These are phyloP conservation scores for Meliscaeva auricollis DNA, from an alignment of 2,888 invertebrate species.

Conservation along the genomic window DNA sequence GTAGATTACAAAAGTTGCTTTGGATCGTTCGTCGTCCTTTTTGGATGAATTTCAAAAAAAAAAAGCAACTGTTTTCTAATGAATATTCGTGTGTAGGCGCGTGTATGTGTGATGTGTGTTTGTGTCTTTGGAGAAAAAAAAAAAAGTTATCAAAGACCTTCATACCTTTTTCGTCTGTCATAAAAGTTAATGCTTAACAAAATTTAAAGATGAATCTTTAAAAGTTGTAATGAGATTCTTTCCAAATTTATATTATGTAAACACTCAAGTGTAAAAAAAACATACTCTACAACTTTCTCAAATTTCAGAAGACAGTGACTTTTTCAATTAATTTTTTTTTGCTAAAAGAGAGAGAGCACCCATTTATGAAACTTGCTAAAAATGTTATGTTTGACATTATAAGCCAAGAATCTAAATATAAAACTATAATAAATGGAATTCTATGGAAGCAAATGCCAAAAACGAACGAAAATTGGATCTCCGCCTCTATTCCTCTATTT, in stretches of 20 bases:
- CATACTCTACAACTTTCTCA: too few species aligned
- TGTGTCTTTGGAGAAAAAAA: constrained; percentile 5
- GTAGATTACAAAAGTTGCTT: constrained; percentile 17
- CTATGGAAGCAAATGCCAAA: too few species aligned
- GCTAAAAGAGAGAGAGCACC: too few species aligned
- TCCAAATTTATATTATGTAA: constrained; percentile 15
- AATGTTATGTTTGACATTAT: too few species aligned
- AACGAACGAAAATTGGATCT: too few species aligned
- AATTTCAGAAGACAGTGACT: too few species aligned
- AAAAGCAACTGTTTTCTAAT: constrained; percentile 37
- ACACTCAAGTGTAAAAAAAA: not conserved
- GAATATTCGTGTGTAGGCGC: constrained; percentile 20
- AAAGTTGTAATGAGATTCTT: constrained; percentile 63
- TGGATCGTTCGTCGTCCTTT: not conserved
- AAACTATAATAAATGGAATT: too few species aligned
- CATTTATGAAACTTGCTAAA: too few species aligned
- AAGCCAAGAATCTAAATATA: too few species aligned
- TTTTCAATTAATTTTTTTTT: too few species aligned
- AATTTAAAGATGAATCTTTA: constrained; percentile 52
- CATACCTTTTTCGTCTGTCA: constrained; percentile 8
- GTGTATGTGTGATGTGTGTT: constrained; percentile 10
- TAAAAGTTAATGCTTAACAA: constrained; percentile 31
- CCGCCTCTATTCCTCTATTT: too few species aligned
- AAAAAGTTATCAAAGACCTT: not conserved
- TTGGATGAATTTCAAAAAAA: not conserved